Evolutionary conservation across 2,113 vertebrate species (phyloP), one percentile per base, ranked within the genome.

Genomic region (Dipodomys ordii): DNA sequence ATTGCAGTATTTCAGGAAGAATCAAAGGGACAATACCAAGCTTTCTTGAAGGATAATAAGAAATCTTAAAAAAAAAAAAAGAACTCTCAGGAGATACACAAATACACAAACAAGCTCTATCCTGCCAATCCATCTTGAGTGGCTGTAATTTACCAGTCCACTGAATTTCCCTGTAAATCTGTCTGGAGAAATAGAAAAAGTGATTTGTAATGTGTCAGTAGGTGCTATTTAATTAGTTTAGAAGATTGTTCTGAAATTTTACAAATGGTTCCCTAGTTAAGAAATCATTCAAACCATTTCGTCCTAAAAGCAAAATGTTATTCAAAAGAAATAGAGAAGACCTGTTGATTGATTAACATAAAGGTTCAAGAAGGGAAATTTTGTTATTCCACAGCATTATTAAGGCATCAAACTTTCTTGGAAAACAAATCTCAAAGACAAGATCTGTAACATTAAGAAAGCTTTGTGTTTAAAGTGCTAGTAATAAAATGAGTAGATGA

Each of bases 311-410:
- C 2, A 79, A 83, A 82, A 57, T 77, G 64, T 64, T 71, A 62
- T 82, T 87, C 53, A 84, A 81, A 39, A 7, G 22, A 93, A 73
- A 28, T 83, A 32, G 4, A 27, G n/a, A 83, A 53, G 23, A 65
- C 6, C 10, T 74, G 74, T n/a, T 92, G 28, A 25, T 9, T 46
- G 3, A 67, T 39, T 83, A 87, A 39, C 22, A 4, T 28, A 20
- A 92, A 86, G 16, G 22, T 80, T 64, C 92, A 64, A 90, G 62
- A 49, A 78, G 60, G 83, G 64, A 92, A 78, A 90, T 53, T 67
- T 64, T 94, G 18, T 83, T 80, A 23, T 72, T 78, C 2, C 19
- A 69, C 11, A 71, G 9, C 30, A 85, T 88, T 44, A 64, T 82
- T 46, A 49, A 83, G 57, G 8, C 20, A 69, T 73, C 18, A 74